phyloP scores from a whole-genome alignment of 2,888 invertebrate genomes.

The Tinea semifulvella region DNA sequence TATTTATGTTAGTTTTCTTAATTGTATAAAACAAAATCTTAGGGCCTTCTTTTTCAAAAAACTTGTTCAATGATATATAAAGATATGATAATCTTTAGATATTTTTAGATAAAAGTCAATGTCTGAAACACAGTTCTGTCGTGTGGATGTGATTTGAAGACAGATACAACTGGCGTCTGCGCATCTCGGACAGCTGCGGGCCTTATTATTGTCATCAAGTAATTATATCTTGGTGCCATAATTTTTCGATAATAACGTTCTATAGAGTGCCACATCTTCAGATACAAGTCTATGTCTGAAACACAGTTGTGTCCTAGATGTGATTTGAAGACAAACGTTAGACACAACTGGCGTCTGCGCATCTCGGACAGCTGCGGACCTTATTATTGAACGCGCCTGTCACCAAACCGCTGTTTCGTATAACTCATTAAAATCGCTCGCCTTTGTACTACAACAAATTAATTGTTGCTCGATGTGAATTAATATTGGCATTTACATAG shows the following conservation, averaged over 20 bases:
- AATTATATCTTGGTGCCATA: no score
- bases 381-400: constrained; percentile 48
- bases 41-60: no score
- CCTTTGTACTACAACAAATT: constrained; percentile 42
- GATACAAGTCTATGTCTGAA: no score
- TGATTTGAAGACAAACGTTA: constrained; percentile 40
- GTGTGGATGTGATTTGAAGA: constrained; percentile 24
- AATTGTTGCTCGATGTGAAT: constrained; percentile 24
- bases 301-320: constrained; percentile 12
- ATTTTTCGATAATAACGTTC: no score
- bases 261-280: no score
- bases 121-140: constrained; percentile 3
- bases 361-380: constrained; percentile 60
- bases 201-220: no score
- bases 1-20: no score
- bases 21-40: no score
- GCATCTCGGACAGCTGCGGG: constrained; percentile 59
- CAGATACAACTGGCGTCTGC: constrained; percentile 61
- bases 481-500: constrained; percentile 2
- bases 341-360: constrained; percentile 61
- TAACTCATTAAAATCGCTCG: constrained; percentile 44
- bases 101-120: no score
- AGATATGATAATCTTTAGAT: no score
- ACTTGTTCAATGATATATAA: no score
- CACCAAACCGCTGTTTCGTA: constrained; percentile 42